Conservation (phyloP, 1,140 invertebrate genomes). For the Palaemon carinicauda region DNA sequence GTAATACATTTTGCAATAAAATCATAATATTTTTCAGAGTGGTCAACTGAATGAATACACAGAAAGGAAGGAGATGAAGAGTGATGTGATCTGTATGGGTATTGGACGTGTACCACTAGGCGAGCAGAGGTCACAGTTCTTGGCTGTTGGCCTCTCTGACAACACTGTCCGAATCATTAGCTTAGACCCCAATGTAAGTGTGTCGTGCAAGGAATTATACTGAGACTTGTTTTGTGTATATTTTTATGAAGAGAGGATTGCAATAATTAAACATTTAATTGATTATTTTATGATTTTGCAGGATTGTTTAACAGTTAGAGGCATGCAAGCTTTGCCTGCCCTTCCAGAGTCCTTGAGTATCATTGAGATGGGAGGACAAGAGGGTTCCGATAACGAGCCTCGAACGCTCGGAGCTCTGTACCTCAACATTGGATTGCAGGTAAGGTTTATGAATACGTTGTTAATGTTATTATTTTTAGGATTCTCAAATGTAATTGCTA, state of each 20-base stretch:
- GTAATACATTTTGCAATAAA: too few relatives aligned
- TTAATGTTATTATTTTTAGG: not conserved
- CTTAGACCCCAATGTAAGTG: constrained; percentile 87
- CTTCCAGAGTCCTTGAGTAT: constrained; percentile 96
- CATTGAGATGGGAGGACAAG: constrained; percentile 84
- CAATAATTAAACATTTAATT: too few relatives aligned
- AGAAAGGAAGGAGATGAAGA: constrained; percentile 94
- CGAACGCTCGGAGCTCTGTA: constrained; percentile 80
- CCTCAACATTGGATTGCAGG: constrained; percentile 92
- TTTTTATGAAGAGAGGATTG: too few relatives aligned
- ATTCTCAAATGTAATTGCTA: not conserved
- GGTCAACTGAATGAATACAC: constrained; percentile 98
- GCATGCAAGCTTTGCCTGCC: constrained; percentile 97
- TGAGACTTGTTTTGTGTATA: too few relatives aligned
- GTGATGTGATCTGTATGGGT: constrained; percentile 98
- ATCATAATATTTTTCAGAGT: constrained; percentile 72
- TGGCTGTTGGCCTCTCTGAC: constrained; percentile 95
- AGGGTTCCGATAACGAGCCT: constrained; percentile 71
- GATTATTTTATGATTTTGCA: constrained; percentile 59
- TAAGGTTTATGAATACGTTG: constrained; percentile 55
- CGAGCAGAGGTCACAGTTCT: constrained; percentile 94
- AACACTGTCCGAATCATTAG: constrained; percentile 98
- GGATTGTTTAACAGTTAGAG: constrained; percentile 90
- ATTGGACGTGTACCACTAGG: constrained; percentile 93
- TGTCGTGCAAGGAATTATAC: not conserved